A percentile compares a stretch with the other conserved stretches of the same genome.
phyloP scores from a whole-genome alignment of 2,888 invertebrate species.

The Vandiemenella viatica region DNA sequence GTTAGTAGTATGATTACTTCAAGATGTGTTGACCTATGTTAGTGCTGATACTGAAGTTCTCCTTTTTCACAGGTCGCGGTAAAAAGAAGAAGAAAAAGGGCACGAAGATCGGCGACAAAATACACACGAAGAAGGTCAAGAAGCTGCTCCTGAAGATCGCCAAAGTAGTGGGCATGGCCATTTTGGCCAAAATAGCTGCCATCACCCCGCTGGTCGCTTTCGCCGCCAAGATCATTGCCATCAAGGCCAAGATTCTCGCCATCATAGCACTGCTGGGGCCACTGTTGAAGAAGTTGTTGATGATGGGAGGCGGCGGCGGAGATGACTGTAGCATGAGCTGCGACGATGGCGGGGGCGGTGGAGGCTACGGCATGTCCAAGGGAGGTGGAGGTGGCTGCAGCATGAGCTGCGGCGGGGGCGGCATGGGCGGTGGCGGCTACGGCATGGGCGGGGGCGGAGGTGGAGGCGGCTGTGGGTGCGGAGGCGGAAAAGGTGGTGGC shows the following conservation, averaged over 20 bases:
- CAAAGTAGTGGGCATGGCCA: neutral
- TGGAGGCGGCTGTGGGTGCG: too few species aligned
- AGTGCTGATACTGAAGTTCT: too few species aligned
- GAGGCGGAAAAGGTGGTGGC: too few species aligned
- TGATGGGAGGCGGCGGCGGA: neutral
- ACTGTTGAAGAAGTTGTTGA: neutral
- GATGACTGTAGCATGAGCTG: too few species aligned
- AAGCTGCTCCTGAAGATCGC: neutral
- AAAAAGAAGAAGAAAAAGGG: conserved; percentile 1
- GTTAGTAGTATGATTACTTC: too few species aligned
- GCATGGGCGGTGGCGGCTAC: too few species aligned
- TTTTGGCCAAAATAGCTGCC: neutral
- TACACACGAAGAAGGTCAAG: neutral
- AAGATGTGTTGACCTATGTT: too few species aligned
- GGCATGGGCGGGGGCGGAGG: too few species aligned
- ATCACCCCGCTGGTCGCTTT: too few species aligned
- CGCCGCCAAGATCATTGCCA: conserved; percentile 4
- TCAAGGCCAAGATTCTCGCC: conserved; percentile 6
- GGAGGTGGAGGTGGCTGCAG: too few species aligned
- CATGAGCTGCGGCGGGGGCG: too few species aligned
- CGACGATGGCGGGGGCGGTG: neutral
- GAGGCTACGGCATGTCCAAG: too few species aligned
- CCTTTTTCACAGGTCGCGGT: neutral
- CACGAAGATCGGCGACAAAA: neutral
- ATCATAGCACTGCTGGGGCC: conserved; percentile 1